Conservation (phyloP, 2,888 invertebrate genomes). For the Caenorhabditis sp. region DNA sequence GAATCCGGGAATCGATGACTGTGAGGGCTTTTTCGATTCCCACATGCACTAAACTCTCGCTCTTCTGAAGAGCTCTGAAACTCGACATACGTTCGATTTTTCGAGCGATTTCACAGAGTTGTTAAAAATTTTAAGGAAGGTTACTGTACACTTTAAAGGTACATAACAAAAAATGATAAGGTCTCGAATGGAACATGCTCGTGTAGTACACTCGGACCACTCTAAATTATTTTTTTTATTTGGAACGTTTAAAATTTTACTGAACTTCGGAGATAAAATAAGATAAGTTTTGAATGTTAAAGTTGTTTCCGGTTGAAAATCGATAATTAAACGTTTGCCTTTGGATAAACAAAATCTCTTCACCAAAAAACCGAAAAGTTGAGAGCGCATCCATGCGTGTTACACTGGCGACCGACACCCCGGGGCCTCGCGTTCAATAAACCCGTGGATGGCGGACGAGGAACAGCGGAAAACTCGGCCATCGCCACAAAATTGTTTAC, state of each 20-base stretch:
- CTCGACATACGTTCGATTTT: too few relatives aligned
- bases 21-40: not conserved
- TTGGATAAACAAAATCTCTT: not conserved
- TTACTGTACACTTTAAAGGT: slow-evolving; percentile 6
- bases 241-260: not conserved
- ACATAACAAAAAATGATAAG: not conserved
- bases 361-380: not conserved
- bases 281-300: not conserved
- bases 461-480: slow-evolving; percentile 12
- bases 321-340: not conserved
- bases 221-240: not conserved
- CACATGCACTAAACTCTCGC: slow-evolving; percentile 1
- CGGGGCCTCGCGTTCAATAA: not conserved
- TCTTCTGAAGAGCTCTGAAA: slow-evolving; percentile 27
- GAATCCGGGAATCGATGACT: slow-evolving; percentile 6
- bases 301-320: not conserved
- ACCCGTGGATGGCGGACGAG: slow-evolving; percentile 8
- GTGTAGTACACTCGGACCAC: slow-evolving; percentile 1
- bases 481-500: slow-evolving; percentile 18
- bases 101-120: too few relatives aligned
- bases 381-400: slow-evolving; percentile 21
- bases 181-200: not conserved
- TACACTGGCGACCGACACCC: slow-evolving; percentile 21
- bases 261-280: too few relatives aligned
- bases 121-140: not conserved